A percentile compares a stretch with the other conserved stretches of the same genome.
phyloP scores from a whole-genome alignment of 2,888 invertebrate species.

The Limulus polyphemus region DNA sequence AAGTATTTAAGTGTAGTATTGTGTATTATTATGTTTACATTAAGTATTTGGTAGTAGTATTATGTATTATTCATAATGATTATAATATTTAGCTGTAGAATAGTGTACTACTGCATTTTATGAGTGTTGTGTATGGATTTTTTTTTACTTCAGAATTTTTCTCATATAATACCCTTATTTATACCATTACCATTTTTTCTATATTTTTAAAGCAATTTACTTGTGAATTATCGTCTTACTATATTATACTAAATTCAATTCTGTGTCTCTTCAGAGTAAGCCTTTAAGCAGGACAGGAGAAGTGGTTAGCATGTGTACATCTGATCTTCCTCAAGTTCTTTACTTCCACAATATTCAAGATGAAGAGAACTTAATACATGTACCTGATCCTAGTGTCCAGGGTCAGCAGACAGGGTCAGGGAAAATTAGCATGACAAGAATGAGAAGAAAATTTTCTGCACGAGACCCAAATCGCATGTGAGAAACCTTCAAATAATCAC shows the following conservation, averaged over 20 bases:
- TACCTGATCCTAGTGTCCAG: constrained; percentile 14
- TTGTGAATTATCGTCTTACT: not conserved
- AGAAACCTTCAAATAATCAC: no score
- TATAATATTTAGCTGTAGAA: no score
- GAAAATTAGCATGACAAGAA: constrained; percentile 38
- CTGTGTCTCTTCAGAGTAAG: constrained; percentile 38
- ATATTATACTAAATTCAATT: not conserved
- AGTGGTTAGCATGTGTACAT: constrained; percentile 56
- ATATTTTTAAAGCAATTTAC: not conserved
- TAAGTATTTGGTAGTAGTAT: no score
- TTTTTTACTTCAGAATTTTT: no score
- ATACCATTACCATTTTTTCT: no score
- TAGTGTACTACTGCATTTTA: no score
- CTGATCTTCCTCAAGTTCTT: constrained; percentile 66
- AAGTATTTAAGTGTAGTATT: no score
- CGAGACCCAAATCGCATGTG: constrained; percentile 44
- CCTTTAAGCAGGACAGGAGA: constrained; percentile 61
- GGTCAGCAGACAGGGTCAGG: constrained; percentile 12
- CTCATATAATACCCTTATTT: no score
- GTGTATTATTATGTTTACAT: no score
- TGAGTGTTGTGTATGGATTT: no score
- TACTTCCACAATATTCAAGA: constrained; percentile 61
- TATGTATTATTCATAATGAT: no score
- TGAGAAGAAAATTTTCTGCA: constrained; percentile 56
- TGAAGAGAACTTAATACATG: constrained; percentile 13